Conservation (phyloP, 2,797 vertebrate genomes). For the Pelodytes ibericus region DNA sequence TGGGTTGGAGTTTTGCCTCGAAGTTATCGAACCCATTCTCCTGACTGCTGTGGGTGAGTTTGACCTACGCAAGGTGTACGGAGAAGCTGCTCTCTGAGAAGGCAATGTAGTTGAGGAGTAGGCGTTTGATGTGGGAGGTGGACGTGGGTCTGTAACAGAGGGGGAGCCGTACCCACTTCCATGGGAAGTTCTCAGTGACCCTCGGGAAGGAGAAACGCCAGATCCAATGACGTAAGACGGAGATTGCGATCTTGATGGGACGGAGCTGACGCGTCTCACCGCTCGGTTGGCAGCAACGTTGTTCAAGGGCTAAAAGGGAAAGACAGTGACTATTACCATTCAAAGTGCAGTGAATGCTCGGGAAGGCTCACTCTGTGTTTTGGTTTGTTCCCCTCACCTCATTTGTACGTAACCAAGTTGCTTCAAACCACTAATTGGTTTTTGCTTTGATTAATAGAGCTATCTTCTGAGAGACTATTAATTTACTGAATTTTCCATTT, state of each 20-base stretch:
- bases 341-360: neutral
- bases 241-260: slow-evolving; percentile 91
- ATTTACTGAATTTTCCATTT: slow-evolving; percentile 4
- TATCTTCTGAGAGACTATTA: slow-evolving; percentile 11
- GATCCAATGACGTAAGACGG: slow-evolving; percentile 83
- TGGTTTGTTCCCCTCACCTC: neutral
- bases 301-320: slow-evolving; percentile 67
- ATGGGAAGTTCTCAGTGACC: slow-evolving; percentile 85
- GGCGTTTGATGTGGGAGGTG: slow-evolving; percentile 73
- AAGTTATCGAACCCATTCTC: slow-evolving; percentile 80
- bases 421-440: slow-evolving; percentile 7
- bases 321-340: neutral
- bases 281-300: slow-evolving; percentile 75
- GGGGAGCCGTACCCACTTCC: slow-evolving; percentile 87
- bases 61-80: slow-evolving; percentile 77
- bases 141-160: slow-evolving; percentile 79
- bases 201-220: slow-evolving; percentile 85
- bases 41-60: slow-evolving; percentile 83
- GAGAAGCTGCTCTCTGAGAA: slow-evolving; percentile 80
- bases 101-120: slow-evolving; percentile 90
- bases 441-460: slow-evolving; percentile 24
- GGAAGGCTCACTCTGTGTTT: slow-evolving; percentile 5
- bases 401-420: neutral
- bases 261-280: slow-evolving; percentile 91
- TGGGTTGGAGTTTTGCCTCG: slow-evolving; percentile 72